Conservation (phyloP, 1,140 invertebrate species). For the Musca domestica region DNA sequence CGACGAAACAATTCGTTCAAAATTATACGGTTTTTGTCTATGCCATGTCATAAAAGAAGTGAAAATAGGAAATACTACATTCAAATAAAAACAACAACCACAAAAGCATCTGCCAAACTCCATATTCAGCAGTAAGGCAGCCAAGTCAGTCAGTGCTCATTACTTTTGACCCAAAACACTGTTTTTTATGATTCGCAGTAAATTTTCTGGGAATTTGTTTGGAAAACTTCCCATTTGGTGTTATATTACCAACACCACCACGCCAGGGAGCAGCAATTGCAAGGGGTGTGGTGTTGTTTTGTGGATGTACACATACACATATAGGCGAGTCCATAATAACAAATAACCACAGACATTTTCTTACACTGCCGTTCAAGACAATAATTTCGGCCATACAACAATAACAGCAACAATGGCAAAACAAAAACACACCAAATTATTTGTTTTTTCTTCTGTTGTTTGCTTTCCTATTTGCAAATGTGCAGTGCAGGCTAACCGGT, state of each 20-base stretch:
- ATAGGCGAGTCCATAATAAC: not conserved
- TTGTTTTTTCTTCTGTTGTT: too few species aligned
- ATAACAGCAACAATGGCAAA: not conserved
- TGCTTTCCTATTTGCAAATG: too few species aligned
- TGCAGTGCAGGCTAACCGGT: too few species aligned
- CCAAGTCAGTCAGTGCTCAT: not conserved
- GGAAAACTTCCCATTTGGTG: not conserved
- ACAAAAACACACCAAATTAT: not conserved
- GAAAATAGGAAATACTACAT: not conserved
- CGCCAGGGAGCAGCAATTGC: too few species aligned
- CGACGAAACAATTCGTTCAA: not conserved
- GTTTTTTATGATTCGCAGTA: slow-evolving; percentile 8
- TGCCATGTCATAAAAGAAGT: too few species aligned
- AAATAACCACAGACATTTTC: not conserved
- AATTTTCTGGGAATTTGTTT: slow-evolving; percentile 1
- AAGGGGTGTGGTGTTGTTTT: too few species aligned
- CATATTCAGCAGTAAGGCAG: not conserved
- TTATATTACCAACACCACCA: not conserved
- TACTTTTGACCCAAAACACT: slow-evolving; percentile 12
- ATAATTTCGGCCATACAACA: not conserved
- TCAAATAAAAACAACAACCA: not conserved
- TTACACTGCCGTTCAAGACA: not conserved
- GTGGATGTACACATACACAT: too few species aligned
- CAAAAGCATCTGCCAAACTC: not conserved
- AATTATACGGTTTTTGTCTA: not conserved